Conservation (phyloP, 2,113 vertebrate genomes). For the Hymenochirus boettgeri region DNA sequence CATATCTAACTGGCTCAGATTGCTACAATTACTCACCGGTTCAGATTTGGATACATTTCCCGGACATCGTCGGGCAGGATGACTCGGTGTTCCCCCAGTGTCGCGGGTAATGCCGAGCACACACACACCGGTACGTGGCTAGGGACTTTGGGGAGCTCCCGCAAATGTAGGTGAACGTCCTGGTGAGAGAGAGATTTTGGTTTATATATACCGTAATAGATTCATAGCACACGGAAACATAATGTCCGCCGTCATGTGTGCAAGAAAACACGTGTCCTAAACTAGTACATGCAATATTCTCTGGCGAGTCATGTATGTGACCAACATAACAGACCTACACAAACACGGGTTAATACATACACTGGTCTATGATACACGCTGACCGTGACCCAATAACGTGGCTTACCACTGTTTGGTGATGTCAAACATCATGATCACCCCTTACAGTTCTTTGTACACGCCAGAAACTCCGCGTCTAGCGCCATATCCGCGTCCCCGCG, state of each 20-base stretch:
- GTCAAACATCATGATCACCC: conserved; percentile 98
- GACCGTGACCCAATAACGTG: too few relatives aligned
- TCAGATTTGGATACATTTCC: conserved; percentile 77
- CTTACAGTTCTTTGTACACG: conserved; percentile 95
- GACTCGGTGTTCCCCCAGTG: conserved; percentile 95
- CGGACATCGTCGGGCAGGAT: conserved; percentile 86
- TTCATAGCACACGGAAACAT: too few relatives aligned
- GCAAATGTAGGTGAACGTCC: conserved; percentile 95
- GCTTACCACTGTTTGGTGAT: conserved; percentile 97
- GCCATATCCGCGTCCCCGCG: conserved; percentile 87
- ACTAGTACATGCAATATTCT: too few relatives aligned
- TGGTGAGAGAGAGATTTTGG: too few relatives aligned
- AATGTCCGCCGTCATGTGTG: too few relatives aligned
- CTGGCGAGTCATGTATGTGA: too few relatives aligned
- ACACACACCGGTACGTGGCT: conserved; percentile 91
- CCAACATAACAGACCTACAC: too few relatives aligned
- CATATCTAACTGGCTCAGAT: too few relatives aligned
- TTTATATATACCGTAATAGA: too few relatives aligned
- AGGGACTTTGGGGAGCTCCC: conserved; percentile 92
- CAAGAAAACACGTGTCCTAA: too few relatives aligned
- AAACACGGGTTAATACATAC: too few relatives aligned
- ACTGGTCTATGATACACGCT: too few relatives aligned
- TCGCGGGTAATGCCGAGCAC: conserved; percentile 91
- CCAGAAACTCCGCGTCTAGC: conserved; percentile 93
- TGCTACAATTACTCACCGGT: conserved; percentile 71